phyloP scores from a whole-genome alignment of 2,797 vertebrate genomes.

The Capromys pilorides region DNA sequence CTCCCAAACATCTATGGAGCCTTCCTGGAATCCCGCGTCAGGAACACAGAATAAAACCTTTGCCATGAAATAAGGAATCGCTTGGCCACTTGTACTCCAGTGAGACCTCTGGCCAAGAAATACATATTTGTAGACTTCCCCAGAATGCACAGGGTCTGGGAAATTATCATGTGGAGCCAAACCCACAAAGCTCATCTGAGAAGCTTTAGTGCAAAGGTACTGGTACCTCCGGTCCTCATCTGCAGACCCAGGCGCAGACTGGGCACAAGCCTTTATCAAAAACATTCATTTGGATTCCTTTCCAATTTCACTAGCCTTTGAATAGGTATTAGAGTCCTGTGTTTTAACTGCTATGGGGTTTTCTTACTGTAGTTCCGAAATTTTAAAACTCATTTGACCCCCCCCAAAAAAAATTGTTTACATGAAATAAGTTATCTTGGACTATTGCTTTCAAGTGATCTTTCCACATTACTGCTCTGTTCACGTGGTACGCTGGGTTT shows the following conservation, averaged over 20 bases:
- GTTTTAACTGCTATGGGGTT: constrained; percentile 1
- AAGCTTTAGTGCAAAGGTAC: neutral
- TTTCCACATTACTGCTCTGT: neutral
- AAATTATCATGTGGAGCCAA: neutral
- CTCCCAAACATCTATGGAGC: constrained; percentile 28
- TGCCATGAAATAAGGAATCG: neutral
- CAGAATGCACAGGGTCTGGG: constrained; percentile 1
- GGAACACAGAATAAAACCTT: neutral
- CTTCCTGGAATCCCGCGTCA: neutral
- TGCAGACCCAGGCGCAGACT: neutral
- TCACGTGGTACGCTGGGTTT: neutral
- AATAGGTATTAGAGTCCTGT: neutral
- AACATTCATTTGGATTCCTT: neutral
- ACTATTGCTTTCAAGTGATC: neutral
- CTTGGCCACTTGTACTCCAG: neutral
- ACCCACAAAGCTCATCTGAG: neutral
- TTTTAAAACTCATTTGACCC: neutral
- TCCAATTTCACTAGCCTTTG: neutral
- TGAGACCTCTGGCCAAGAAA: constrained; percentile 5
- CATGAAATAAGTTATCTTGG: neutral
- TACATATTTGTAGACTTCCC: neutral
- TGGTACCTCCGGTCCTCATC: neutral
- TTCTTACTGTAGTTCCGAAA: neutral
- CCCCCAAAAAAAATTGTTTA: constrained; percentile 21
- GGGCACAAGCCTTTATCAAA: neutral